Base-by-base conservation (phyloP, 2,888 invertebrate genomes). In the Polia nebulosa region DNA sequence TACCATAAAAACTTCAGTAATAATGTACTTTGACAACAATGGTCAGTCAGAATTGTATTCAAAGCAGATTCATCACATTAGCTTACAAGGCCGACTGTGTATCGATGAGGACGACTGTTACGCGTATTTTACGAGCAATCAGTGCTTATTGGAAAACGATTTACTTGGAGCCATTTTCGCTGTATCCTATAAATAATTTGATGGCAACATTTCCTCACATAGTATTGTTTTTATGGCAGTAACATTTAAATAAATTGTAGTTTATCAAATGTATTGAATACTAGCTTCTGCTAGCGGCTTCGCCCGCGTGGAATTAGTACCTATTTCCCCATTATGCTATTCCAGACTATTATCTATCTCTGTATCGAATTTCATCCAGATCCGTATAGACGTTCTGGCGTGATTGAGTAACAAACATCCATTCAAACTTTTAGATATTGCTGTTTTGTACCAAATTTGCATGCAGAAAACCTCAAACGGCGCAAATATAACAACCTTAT, bases 41-140 rank as follows among this genome's bases (percentile, higher is more conserved):
- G 13, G 20, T 20, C 13, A 9, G 8, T 49, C 27, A 39, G 4
- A 57, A 36, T 45, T 72, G 39, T 72, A 72, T 76, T 61, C 45
- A 72, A 57, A 62, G 39, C 17, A 41, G 52, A 39, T 53, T 77
- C 60, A 72, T 65, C 32, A 72, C 78, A 76, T 65, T 77, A 72
- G 57, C 52, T 25, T 22, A 60, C 57, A 57, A 77, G 78, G 72
- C 36, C 52, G 22, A 13, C 44, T n/a, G 32, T 72, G 39, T 47
- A 60, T 34, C n/a, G 41, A 36, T 27, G 47, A 41, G 51, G 51
- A 27, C 51, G n/a, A 41, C 55, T 17, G n/a, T 76, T 59, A 60
- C 51, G 51, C 25, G 29, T 59, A 56, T 52, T 65, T 75, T 58
- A 75, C 20, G 47, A 61, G 22, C 72, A 60, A 72, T 72, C 63